phyloP scores from a whole-genome alignment of 1,140 invertebrate species.

The Sarcophaga peregrina region DNA sequence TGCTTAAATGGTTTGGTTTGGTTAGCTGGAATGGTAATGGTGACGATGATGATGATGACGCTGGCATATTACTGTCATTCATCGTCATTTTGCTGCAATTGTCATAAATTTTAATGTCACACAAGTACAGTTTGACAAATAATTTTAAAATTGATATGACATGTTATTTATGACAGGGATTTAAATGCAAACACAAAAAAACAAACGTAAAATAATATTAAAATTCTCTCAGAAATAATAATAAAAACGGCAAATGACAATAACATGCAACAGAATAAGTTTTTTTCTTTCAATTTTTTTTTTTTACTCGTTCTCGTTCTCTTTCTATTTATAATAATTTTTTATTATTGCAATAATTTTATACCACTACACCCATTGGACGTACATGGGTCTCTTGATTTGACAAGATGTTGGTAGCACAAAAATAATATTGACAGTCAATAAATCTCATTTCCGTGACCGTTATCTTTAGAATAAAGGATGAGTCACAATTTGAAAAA shows the following conservation, averaged over 20 bases:
- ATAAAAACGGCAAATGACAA: conserved; percentile 3
- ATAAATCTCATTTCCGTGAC: no score
- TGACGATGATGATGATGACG: conserved; percentile 31
- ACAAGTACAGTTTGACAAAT: conserved; percentile 56
- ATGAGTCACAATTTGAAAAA: no score
- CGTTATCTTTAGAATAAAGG: no score
- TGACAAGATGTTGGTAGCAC: no score
- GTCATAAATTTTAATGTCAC: conserved; percentile 41
- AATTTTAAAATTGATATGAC: conserved; percentile 53
- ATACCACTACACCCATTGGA: neutral
- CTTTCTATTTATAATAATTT: neutral
- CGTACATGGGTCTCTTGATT: neutral
- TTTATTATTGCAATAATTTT: neutral
- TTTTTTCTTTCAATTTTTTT: neutral
- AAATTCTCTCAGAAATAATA: neutral
- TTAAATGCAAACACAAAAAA: conserved; percentile 9
- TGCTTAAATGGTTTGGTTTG: conserved; percentile 29
- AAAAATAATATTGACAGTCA: no score
- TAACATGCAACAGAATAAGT: neutral
- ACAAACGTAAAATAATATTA: neutral
- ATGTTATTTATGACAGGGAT: conserved; percentile 40
- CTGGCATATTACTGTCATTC: conserved; percentile 38
- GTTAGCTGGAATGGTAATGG: neutral
- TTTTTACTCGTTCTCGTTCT: neutral
- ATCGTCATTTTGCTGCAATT: conserved; percentile 38